phyloP scores from a whole-genome alignment of 2,113 vertebrate species.

The Calidris pugnax region DNA sequence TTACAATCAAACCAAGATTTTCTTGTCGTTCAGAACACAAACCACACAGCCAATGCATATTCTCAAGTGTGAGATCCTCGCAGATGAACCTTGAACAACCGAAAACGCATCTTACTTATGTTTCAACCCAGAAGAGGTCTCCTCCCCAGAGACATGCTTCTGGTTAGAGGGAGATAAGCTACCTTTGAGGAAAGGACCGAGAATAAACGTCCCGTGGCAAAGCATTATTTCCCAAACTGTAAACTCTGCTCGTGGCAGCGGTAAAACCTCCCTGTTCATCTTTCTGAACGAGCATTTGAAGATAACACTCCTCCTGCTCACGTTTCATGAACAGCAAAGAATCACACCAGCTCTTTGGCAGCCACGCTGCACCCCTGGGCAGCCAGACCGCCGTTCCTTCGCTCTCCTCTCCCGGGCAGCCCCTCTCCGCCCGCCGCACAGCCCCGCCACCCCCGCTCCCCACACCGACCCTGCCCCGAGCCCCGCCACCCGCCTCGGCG shows the following conservation, averaged over 20 bases:
- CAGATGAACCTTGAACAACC: not conserved
- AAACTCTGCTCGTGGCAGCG: accelerated
- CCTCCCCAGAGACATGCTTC: not conserved
- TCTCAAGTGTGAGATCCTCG: not conserved
- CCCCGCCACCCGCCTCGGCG: accelerated
- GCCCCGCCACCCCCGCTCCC: accelerated
- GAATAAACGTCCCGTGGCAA: not conserved
- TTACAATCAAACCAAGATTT: not conserved
- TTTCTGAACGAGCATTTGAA: not conserved
- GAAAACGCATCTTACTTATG: not conserved
- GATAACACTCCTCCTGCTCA: accelerated
- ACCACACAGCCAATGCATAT: not conserved
- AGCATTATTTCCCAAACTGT: accelerated
- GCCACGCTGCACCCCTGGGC: accelerated
- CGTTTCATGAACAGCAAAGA: accelerated
- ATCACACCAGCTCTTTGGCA: accelerated
- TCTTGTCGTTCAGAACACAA: not conserved
- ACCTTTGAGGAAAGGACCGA: not conserved
- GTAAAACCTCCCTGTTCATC: not conserved
- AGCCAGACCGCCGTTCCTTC: accelerated
- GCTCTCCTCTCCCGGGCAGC: accelerated
- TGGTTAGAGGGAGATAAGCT: not conserved
- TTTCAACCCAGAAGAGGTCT: not conserved
- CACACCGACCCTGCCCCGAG: accelerated
- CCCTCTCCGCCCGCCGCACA: not conserved